phyloP scores from a whole-genome alignment of 2,113 vertebrate genomes.

The human (Homo sapiens) region GRCh38 chr6:103026001-103026500 shows the following conservation, averaged over 20 bases:
- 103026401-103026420: neutral
- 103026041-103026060: neutral
- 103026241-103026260: neutral
- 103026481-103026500: neutral
- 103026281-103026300: neutral
- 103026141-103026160: neutral
- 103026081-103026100: neutral
- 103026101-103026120: neutral
- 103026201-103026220: neutral
- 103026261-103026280: neutral
- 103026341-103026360: neutral
- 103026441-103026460: neutral
- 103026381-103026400: neutral
- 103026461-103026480: neutral
- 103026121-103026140: neutral
- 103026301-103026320: neutral
- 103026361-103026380: no score
- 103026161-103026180: neutral
- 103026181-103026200: neutral
- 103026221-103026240: neutral
- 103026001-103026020: neutral
- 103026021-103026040: slow-evolving; percentile 51
- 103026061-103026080: neutral
- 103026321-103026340: neutral
- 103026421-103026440: neutral